Percentiles rank a stretch among this genome's conserved stretches.
These are phyloP conservation scores for Geothlypis trichas DNA, from an alignment of 2,113 vertebrate genomes.

Conservation along the genomic window DNA sequence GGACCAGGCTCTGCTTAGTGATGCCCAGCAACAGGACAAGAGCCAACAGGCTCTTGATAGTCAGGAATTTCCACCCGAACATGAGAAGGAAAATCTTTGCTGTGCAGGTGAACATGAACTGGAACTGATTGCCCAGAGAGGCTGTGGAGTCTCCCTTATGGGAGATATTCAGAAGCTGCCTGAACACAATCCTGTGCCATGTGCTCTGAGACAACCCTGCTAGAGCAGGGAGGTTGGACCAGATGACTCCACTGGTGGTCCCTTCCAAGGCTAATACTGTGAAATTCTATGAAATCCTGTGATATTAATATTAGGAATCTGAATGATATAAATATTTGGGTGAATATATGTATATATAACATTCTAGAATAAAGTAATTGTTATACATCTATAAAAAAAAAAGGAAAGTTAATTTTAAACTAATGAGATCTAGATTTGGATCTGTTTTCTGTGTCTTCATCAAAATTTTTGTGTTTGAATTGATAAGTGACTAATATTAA, in stretches of 20 bases:
- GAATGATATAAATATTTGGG: neutral
- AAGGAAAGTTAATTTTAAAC: neutral
- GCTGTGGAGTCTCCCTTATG: neutral
- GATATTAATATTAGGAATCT: neutral
- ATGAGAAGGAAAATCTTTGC: neutral
- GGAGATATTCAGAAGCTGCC: neutral
- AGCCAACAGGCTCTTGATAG: accelerated
- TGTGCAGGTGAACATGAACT: accelerated
- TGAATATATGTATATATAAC: neutral
- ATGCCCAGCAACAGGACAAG: neutral
- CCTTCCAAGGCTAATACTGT: neutral
- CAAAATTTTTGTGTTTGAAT: neutral
- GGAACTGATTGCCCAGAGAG: neutral
- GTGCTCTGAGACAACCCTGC: neutral
- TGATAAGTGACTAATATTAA: neutral
- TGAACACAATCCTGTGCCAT: neutral
- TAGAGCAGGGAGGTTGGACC: neutral
- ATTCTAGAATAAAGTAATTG: neutral
- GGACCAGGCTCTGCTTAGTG: neutral
- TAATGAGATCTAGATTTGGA: neutral
- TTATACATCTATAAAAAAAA: neutral
- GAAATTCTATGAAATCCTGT: neutral
- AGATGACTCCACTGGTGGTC: too few species aligned
- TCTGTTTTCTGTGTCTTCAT: neutral
- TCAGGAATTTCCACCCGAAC: neutral